Conservation (phyloP, 2,888 invertebrate species). For the Patella pellucida region DNA sequence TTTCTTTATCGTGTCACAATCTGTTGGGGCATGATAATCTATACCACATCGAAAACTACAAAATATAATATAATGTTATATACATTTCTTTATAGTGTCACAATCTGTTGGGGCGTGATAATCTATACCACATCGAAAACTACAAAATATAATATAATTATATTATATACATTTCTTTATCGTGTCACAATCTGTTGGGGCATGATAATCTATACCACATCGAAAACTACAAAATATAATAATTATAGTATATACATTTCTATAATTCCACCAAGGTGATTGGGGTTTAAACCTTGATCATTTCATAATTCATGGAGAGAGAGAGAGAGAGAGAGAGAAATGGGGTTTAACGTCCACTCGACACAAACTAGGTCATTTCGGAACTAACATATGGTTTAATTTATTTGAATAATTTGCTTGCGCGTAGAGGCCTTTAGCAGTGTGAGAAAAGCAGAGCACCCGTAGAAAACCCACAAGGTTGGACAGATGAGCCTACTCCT, state of each 20-base stretch:
- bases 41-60: slow-evolving; percentile 89
- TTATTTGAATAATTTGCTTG: too few species aligned
- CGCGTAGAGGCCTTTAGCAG: too few species aligned
- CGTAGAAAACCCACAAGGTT: too few species aligned
- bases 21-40: slow-evolving; percentile 98
- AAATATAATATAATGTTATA: slow-evolving; percentile 37
- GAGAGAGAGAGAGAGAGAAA: too few species aligned
- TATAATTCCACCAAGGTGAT: background rate
- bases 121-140: slow-evolving; percentile 92
- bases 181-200: slow-evolving; percentile 95
- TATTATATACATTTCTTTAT: slow-evolving; percentile 97
- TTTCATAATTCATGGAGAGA: background rate
- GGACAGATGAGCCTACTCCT: too few species aligned
- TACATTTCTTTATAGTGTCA: slow-evolving; percentile 93
- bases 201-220: slow-evolving; percentile 97
- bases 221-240: slow-evolving; percentile 76
- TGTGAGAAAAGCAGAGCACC: too few species aligned
- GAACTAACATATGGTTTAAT: too few species aligned
- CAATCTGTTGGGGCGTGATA: slow-evolving; percentile 99
- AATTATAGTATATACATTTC: background rate
- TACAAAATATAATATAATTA: slow-evolving; percentile 62
- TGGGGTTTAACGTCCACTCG: too few species aligned
- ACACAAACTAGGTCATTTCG: too few species aligned
- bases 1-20: slow-evolving; percentile 92
- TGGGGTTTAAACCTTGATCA: background rate